Conservation (phyloP, 2,888 invertebrate genomes). For the Xestoiulus laeticollis region DNA sequence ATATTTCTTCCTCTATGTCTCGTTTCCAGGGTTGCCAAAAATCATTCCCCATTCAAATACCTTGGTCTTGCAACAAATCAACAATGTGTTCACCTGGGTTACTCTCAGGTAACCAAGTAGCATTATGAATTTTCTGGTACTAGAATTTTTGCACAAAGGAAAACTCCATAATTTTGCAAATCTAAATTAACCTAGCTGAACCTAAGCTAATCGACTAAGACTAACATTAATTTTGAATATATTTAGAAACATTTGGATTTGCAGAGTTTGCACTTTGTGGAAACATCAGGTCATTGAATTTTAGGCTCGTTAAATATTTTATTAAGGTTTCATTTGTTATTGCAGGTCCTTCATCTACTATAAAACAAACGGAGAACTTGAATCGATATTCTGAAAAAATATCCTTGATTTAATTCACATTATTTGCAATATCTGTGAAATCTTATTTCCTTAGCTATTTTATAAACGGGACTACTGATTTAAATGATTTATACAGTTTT, state of each 20-base stretch:
- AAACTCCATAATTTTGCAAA: background rate
- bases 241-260: no score
- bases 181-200: background rate
- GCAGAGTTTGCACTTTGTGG: no score
- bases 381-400: background rate
- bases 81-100: slow-evolving; percentile 24
- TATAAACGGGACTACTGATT: background rate
- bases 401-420: background rate
- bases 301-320: background rate
- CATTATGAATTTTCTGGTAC: background rate
- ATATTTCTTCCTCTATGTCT: background rate
- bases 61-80: background rate
- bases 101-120: background rate
- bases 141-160: no score
- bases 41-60: background rate
- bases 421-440: background rate
- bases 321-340: background rate
- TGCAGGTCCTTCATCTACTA: background rate
- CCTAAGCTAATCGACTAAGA: no score
- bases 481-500: background rate
- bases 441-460: background rate
- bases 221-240: no score
- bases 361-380: background rate
- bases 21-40: background rate
- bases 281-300: no score